A percentile compares a stretch with the other conserved stretches of the same genome.
Conservation (phyloP, 2,888 invertebrate species). For the Rhagophthalmus giganteus region DNA sequence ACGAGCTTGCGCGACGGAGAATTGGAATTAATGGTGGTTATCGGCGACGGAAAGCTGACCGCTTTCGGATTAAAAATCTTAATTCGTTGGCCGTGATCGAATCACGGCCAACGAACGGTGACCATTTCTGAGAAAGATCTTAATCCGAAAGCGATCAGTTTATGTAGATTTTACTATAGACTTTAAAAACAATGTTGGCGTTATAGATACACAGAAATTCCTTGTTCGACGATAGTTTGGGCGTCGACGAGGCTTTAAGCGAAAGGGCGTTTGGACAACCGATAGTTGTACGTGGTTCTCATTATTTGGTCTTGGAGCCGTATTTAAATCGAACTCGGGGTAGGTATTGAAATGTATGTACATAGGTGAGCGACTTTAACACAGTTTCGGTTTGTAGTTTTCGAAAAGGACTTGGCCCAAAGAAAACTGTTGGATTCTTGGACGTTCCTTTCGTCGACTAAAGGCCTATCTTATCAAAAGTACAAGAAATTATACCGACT, state of each 20-base stretch:
- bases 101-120: too few species aligned
- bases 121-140: too few species aligned
- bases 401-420: conserved; percentile 57
- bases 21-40: conserved; percentile 74
- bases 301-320: conserved; percentile 60
- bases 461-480: conserved; percentile 55
- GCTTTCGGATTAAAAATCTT: too few species aligned
- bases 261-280: conserved; percentile 74
- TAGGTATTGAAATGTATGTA: too few species aligned
- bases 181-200: neutral
- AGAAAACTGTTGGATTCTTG: conserved; percentile 64
- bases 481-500: conserved; percentile 53
- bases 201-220: conserved; percentile 76
- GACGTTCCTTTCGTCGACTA: conserved; percentile 63
- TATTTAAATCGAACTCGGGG: conserved; percentile 13
- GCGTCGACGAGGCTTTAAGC: conserved; percentile 88
- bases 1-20: conserved; percentile 73
- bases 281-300: conserved; percentile 70
- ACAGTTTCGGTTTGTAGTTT: conserved; percentile 49
- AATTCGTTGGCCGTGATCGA: too few species aligned
- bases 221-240: conserved; percentile 87
- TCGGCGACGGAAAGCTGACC: too few species aligned
- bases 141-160: too few species aligned
- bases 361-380: too few species aligned
- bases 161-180: too few species aligned